Evolutionary conservation across 35 echinoderm and acorn worm genomes (phyloP).

Genomic region (Hemicentrotus pulcherrimus): DNA sequence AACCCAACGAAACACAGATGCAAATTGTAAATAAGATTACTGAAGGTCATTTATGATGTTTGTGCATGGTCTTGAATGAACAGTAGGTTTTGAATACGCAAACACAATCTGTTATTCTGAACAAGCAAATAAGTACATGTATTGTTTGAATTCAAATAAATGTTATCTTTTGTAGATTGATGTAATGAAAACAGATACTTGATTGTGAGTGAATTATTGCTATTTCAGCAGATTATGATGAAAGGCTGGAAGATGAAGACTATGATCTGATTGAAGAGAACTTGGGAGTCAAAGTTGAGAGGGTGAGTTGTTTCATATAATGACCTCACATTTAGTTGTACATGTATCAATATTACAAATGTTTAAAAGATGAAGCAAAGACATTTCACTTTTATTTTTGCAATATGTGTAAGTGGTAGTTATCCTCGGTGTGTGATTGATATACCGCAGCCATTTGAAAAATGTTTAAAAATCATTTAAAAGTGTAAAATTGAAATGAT

Average conservation of each 20-base stretch:
- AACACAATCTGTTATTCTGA: background rate
- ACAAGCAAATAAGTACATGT: background rate
- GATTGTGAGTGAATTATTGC: background rate
- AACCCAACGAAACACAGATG: too few relatives aligned
- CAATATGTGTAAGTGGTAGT: background rate
- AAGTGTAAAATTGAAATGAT: background rate
- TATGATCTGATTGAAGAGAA: slow-evolving; percentile 98
- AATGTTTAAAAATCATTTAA: background rate
- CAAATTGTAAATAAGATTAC: too few relatives aligned
- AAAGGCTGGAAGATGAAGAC: slow-evolving; percentile 90
- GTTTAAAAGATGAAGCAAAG: background rate
- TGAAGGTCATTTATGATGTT: background rate
- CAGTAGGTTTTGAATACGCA: background rate
- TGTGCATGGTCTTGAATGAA: background rate
- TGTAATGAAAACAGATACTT: background rate
- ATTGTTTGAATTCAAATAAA: background rate
- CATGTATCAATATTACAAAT: background rate
- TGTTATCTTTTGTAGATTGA: background rate
- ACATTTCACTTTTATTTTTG: background rate
- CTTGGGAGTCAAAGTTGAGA: slow-evolving; percentile 85
- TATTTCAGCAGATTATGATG: slow-evolving; percentile 68
- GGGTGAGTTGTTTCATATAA: slow-evolving; percentile 61
- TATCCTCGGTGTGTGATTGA: background rate
- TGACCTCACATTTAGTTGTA: too few relatives aligned
- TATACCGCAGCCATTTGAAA: too few relatives aligned